Evolutionary conservation across 2,797 vertebrate genomes (phyloP).

Genomic region (Poecilia wingei): DNA sequence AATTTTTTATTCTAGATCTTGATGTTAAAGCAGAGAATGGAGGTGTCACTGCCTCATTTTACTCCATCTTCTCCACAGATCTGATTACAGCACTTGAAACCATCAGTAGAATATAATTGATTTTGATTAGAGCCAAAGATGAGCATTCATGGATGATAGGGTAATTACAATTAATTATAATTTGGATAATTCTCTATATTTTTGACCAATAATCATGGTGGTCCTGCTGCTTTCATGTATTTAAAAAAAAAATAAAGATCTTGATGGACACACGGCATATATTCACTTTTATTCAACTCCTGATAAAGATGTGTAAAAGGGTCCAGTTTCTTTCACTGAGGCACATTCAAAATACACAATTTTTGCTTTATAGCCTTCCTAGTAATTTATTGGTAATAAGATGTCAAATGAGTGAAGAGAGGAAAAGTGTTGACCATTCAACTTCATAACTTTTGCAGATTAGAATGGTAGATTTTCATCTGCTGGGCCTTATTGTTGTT

Average conservation of each 20-base stretch:
- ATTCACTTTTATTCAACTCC: neutral
- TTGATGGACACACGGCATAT: neutral
- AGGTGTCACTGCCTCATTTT: neutral
- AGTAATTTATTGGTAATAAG: neutral
- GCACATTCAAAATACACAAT: neutral
- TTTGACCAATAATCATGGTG: neutral
- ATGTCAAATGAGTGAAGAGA: neutral
- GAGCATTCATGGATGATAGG: slow-evolving; percentile 6
- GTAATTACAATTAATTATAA: slow-evolving; percentile 10
- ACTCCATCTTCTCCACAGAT: neutral
- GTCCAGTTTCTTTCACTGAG: neutral
- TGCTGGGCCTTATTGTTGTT: neutral
- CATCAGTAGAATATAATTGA: slow-evolving; percentile 6
- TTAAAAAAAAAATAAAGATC: no score
- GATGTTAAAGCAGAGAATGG: neutral
- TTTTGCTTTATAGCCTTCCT: neutral
- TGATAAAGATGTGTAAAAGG: neutral
- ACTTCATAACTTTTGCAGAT: neutral
- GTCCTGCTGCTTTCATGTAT: no score
- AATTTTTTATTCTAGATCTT: neutral
- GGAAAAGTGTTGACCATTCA: neutral
- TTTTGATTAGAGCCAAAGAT: slow-evolving; percentile 12
- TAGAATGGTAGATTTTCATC: neutral
- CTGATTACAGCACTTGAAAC: slow-evolving; percentile 15
- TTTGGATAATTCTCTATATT: slow-evolving; percentile 3